phyloP scores from a whole-genome alignment of 2,888 invertebrate genomes.

The Dolichomitus sp. region DNA sequence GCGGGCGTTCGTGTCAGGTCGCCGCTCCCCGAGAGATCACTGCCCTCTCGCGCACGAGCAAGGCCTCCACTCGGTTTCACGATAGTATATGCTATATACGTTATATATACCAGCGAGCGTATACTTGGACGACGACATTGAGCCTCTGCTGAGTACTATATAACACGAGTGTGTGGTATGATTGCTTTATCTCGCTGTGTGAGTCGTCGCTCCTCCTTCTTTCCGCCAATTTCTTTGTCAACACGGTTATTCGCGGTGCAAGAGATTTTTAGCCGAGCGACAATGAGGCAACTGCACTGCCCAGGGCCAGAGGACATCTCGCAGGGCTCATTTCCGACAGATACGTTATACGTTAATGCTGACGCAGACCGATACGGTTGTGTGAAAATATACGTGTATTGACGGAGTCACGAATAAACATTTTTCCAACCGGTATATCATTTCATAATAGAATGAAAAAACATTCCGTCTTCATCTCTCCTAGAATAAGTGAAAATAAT shows the following conservation, averaged over 20 bases:
- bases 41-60: constrained; percentile 84
- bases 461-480: too few relatives aligned
- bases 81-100: constrained; percentile 51
- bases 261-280: background rate
- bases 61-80: constrained; percentile 66
- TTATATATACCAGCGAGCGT: background rate
- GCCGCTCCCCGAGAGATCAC: constrained; percentile 86
- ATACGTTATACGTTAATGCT: too few relatives aligned
- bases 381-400: too few relatives aligned
- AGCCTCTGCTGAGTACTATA: constrained; percentile 7
- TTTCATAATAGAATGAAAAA: too few relatives aligned
- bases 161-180: constrained; percentile 16
- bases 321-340: too few relatives aligned
- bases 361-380: too few relatives aligned
- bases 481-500: too few relatives aligned
- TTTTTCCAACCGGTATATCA: too few relatives aligned
- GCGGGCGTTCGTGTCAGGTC: constrained; percentile 83
- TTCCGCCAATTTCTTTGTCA: constrained; percentile 28
- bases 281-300: background rate
- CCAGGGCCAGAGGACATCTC: background rate
- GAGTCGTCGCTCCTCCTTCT: background rate
- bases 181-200: constrained; percentile 23
- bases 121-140: constrained; percentile 24
- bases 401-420: too few relatives aligned
- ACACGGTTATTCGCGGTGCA: background rate